These are phyloP conservation scores for Sorex maritimensis DNA, from an alignment of 2,797 vertebrate genomes.

Conservation along the genomic window DNA sequence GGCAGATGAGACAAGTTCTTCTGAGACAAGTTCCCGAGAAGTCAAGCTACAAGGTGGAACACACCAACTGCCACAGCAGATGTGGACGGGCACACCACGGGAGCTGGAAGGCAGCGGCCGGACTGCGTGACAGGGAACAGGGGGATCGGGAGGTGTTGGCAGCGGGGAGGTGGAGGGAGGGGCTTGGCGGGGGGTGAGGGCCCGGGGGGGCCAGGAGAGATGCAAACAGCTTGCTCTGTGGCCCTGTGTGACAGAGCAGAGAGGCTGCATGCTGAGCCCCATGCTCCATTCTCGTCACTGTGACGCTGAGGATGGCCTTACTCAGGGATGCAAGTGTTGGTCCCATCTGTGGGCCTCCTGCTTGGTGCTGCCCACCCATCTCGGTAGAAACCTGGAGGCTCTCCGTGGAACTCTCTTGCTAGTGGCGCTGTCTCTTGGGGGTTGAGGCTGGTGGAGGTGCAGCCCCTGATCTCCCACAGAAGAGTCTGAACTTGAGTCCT, in stretches of 20 bases:
- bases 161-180: too few relatives aligned
- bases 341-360: neutral
- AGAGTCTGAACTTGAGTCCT: neutral
- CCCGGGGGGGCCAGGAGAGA: neutral
- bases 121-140: accelerated
- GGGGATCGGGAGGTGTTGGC: neutral
- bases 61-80: neutral
- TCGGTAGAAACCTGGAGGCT: neutral
- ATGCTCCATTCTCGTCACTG: neutral
- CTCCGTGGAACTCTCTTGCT: neutral
- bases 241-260: neutral
- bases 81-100: neutral
- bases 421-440: neutral
- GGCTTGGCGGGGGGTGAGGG: too few relatives aligned
- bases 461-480: neutral
- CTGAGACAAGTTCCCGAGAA: neutral
- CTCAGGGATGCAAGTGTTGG: neutral
- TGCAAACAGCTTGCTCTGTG: neutral
- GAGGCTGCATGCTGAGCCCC: neutral
- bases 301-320: neutral
- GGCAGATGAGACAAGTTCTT: neutral
- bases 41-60: neutral
- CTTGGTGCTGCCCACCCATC: neutral
- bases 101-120: neutral
- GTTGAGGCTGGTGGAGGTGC: neutral